Base-by-base conservation (phyloP, 2,888 invertebrate genomes). In the Rhagophthalmus giganteus region DNA sequence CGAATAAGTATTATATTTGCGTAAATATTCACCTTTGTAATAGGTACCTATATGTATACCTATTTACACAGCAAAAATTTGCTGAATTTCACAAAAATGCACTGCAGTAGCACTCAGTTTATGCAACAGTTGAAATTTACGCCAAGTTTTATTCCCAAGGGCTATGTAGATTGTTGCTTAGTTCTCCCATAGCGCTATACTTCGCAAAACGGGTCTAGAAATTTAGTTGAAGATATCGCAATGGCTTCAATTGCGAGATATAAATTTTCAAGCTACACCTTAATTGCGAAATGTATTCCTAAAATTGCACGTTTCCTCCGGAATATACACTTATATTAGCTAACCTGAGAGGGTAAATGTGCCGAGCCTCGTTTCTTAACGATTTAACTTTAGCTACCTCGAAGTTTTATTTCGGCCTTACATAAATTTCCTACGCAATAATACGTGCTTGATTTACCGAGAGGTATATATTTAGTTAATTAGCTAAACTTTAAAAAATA, bases 201-300 rank as follows among this genome's bases (percentile, higher is more conserved):
- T 54, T 50, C 24, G 41, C 48, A 52, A 42, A 47, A 47, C 31
- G 42, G 40, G 47, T 42, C 51, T 48, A 35, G 50, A 46, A 50
- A 51, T 50, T 54, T 47, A 46, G 42, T 38, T 51, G 51, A 51
- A 54, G 54, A 50, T 54, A 51, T 54, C 54, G 54, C 38, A 54
- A 55, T 47, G 40, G 50, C 58, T 58, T 55, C 61, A 62, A 64
- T 63, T 63, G 61, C 56, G 44, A 57, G 62, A 55, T 64, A 67
- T 67, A 68, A 66, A 68, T 67, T 66, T 63, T 59, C 63, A 47
- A 60, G 63, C 64, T 62, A 62, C 60, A 64, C 63, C 64, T 66
- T 68, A 68, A 68, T 68, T 68, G 65, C 61, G 55, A 62, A 65
- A 65, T 64, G 66, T 67, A 66, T 68, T 66, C 61, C 55, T 60